Conservation (phyloP, 2,888 invertebrate species). For the Eilema caniola region DNA sequence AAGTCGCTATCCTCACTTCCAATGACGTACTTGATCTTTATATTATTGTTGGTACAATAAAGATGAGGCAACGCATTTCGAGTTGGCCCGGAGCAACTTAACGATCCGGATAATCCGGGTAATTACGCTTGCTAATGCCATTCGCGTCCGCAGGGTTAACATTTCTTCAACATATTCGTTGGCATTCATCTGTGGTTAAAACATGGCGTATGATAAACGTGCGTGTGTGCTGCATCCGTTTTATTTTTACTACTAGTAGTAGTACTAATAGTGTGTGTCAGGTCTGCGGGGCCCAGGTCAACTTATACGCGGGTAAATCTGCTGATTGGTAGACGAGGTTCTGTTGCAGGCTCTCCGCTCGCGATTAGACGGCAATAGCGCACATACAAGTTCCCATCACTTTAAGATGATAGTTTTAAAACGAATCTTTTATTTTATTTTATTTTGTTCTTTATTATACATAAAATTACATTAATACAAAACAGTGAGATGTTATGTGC, state of each 20-base stretch:
- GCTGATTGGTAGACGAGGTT: too few relatives aligned
- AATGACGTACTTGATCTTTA: slow-evolving; percentile 14
- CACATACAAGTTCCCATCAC: too few relatives aligned
- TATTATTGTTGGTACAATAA: slow-evolving; percentile 18
- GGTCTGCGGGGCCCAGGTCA: too few relatives aligned
- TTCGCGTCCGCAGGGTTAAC: slow-evolving; percentile 36
- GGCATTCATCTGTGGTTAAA: slow-evolving; percentile 15
- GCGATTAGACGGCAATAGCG: too few relatives aligned
- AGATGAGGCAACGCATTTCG: slow-evolving; percentile 25
- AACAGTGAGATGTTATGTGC: too few relatives aligned
- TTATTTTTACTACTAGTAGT: too few relatives aligned
- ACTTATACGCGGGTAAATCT: too few relatives aligned
- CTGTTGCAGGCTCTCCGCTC: too few relatives aligned
- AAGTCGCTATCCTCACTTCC: neutral
- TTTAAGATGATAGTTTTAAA: too few relatives aligned
- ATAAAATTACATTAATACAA: too few relatives aligned
- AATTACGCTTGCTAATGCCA: slow-evolving; percentile 43
- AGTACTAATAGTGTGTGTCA: neutral
- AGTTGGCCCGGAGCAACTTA: slow-evolving; percentile 33
- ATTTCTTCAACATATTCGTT: slow-evolving; percentile 29
- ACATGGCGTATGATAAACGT: slow-evolving; percentile 5
- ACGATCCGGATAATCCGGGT: slow-evolving; percentile 43
- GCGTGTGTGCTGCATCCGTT: neutral
- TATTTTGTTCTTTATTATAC: too few relatives aligned
- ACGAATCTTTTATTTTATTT: too few relatives aligned